Percentiles rank a stretch among this genome's conserved stretches.
phyloP scores from a whole-genome alignment of 2,888 invertebrate genomes.

The Lamproptera curius region DNA sequence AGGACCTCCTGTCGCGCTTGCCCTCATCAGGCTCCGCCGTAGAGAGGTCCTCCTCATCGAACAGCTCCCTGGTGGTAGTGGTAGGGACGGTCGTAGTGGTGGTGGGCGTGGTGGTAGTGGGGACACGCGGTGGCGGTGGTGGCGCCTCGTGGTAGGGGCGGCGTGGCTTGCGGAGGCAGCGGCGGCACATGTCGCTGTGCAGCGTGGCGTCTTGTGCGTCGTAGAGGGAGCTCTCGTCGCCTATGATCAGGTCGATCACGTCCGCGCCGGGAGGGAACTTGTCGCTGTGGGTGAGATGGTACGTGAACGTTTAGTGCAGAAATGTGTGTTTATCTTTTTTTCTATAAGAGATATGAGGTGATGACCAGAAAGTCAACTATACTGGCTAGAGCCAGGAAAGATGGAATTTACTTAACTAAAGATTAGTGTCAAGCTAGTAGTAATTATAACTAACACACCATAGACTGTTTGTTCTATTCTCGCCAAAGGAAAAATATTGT shows the following conservation, averaged over 20 bases:
- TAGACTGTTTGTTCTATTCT: too few species aligned
- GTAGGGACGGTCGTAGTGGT: constrained; percentile 7
- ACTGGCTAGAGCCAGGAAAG: too few species aligned
- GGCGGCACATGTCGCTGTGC: constrained; percentile 34
- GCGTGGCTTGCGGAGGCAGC: constrained; percentile 38
- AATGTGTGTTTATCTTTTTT: too few species aligned
- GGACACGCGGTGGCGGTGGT: constrained; percentile 20
- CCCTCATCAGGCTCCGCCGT: constrained; percentile 31
- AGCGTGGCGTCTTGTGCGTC: constrained; percentile 36
- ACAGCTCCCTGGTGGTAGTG: constrained; percentile 27
- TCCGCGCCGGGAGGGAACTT: constrained; percentile 78
- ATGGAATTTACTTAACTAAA: too few species aligned
- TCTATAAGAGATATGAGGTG: too few species aligned
- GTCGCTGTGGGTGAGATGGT: too few species aligned
- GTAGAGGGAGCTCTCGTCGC: constrained; percentile 77
- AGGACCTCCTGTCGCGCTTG: constrained; percentile 32
- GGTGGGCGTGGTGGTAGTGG: constrained; percentile 26
- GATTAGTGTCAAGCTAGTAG: too few species aligned
- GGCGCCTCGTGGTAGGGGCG: constrained; percentile 25
- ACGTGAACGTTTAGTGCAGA: too few species aligned
- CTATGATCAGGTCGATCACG: constrained; percentile 83
- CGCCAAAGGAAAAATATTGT: too few species aligned
- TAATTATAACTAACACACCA: too few species aligned
- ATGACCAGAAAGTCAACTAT: too few species aligned
- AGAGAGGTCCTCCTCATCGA: constrained; percentile 28